Percentiles rank a stretch among this genome's conserved stretches.
Conservation (phyloP, 2,113 vertebrate genomes). For the Rhombomys opimus region DNA sequence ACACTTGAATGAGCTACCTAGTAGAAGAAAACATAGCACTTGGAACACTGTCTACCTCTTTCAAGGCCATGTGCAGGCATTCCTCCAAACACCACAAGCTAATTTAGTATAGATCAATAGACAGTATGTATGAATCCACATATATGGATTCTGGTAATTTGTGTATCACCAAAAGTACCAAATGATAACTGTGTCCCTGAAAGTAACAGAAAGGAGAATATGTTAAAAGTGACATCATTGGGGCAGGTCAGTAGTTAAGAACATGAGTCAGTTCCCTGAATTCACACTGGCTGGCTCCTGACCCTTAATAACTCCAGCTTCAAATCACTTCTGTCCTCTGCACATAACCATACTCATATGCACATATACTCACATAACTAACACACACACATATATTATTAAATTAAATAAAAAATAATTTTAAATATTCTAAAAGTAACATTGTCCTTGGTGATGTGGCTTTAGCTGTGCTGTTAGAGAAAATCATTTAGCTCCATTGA, state of each 20-base stretch:
- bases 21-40: background rate
- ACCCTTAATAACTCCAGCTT: background rate
- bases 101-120: constrained; percentile 62
- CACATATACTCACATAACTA: background rate
- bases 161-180: constrained; percentile 73
- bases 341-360: background rate
- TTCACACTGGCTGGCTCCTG: background rate
- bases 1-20: constrained; percentile 77
- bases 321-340: no score
- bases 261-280: no score
- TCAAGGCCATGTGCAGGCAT: constrained; percentile 63
- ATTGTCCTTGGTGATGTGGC: background rate
- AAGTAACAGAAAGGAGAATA: constrained; percentile 52
- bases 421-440: background rate
- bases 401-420: background rate
- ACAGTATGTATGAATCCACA: constrained; percentile 67
- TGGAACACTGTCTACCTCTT: constrained; percentile 9
- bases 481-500: constrained; percentile 59
- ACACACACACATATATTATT: background rate
- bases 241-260: background rate
- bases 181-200: constrained; percentile 67
- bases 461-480: constrained; percentile 74
- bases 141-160: constrained; percentile 68
- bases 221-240: background rate
- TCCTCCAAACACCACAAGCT: constrained; percentile 77